Conservation (phyloP, 1,140 invertebrate genomes). For the Drosophila kepulauana region DNA sequence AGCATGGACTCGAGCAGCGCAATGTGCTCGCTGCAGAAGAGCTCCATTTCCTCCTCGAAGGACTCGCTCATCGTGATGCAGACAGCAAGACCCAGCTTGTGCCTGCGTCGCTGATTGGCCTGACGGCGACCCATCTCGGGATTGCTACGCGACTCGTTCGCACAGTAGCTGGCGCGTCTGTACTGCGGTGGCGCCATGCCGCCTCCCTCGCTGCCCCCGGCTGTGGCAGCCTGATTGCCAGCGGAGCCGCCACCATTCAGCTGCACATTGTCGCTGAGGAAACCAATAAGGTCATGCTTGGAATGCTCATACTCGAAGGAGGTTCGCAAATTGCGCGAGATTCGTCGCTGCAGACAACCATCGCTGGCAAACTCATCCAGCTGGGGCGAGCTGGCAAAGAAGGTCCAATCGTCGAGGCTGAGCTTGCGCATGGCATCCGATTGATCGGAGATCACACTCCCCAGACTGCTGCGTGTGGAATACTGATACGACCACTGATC, state of each 20-base stretch:
- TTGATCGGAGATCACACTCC: slow-evolving; percentile 77
- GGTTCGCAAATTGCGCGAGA: slow-evolving; percentile 82
- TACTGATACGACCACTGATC: slow-evolving; percentile 84
- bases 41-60: slow-evolving; percentile 87
- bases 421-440: slow-evolving; percentile 75
- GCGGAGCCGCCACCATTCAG: slow-evolving; percentile 18
- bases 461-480: slow-evolving; percentile 82
- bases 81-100: slow-evolving; percentile 87
- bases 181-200: slow-evolving; percentile 69
- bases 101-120: slow-evolving; percentile 67
- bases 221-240: background rate
- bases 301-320: slow-evolving; percentile 84
- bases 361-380: slow-evolving; percentile 73
- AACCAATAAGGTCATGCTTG: slow-evolving; percentile 82
- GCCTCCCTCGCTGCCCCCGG: slow-evolving; percentile 77
- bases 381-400: slow-evolving; percentile 64
- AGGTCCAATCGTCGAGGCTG: slow-evolving; percentile 76
- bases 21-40: slow-evolving; percentile 92
- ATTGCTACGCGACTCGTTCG: slow-evolving; percentile 82
- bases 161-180: slow-evolving; percentile 71
- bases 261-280: slow-evolving; percentile 72
- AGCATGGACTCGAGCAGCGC: slow-evolving; percentile 92
- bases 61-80: slow-evolving; percentile 83
- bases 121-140: slow-evolving; percentile 78
- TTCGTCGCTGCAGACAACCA: slow-evolving; percentile 80